Evolutionary conservation across 53 echinoderm and acorn worm genomes (phyloP).

Genomic region (Patiria pectinifera): DNA sequence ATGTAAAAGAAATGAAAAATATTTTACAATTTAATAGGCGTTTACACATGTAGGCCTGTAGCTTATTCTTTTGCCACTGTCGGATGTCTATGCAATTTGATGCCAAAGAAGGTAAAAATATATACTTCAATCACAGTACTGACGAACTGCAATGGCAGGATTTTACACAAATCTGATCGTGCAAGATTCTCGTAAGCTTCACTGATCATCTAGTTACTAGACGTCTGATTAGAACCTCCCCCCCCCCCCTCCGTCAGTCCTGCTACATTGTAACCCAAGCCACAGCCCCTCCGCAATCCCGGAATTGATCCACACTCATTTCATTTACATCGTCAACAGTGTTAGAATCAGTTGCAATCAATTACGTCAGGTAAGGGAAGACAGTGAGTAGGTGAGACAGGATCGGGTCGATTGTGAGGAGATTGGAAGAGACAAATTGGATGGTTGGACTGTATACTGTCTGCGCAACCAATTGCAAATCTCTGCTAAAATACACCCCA

Average conservation of each 20-base stretch:
- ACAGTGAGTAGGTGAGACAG: not conserved
- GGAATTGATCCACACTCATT: conserved; percentile 6
- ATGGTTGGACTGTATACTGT: not conserved
- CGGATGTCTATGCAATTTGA: too few relatives aligned
- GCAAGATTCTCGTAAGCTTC: not conserved
- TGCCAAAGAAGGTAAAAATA: too few relatives aligned
- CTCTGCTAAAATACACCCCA: not conserved
- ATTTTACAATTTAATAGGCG: too few relatives aligned
- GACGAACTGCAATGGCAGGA: not conserved
- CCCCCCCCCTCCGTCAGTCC: too few relatives aligned
- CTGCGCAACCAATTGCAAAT: not conserved
- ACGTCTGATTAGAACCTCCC: not conserved
- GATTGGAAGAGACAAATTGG: not conserved
- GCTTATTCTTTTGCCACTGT: too few relatives aligned
- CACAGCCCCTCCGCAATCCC: not conserved
- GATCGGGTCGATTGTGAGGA: not conserved
- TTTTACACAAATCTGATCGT: not conserved
- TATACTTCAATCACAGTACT: too few relatives aligned
- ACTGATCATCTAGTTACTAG: not conserved
- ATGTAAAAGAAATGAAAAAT: too few relatives aligned
- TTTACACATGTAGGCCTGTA: too few relatives aligned
- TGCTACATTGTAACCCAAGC: too few relatives aligned
- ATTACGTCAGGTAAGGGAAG: conserved; percentile 1
- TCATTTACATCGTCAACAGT: conserved; percentile 43
- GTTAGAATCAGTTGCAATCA: conserved; percentile 38